Evolutionary conservation across 2,113 vertebrate genomes (phyloP), one percentile per base, ranked within the genome.

Genomic region (Pedionomus torquatus): DNA sequence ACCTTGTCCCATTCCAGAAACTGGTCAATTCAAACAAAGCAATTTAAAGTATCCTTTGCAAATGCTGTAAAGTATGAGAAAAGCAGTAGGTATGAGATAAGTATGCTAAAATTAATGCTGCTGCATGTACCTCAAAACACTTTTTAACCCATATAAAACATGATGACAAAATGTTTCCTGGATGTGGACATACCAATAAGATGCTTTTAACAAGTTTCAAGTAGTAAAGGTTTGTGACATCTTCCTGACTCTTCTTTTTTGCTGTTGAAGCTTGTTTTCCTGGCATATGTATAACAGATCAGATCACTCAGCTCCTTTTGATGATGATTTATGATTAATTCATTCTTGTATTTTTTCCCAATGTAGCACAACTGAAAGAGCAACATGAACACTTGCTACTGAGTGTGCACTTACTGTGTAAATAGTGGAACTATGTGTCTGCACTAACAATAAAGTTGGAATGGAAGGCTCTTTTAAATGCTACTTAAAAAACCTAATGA

Each of bases 401-500:
- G 44, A 82, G 41, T 20, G 33, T 91, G 81, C 25, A 4, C 39
- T 89, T 71, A 13, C 2, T 30, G 16, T 44, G 26, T 66, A 79
- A 81, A 64, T 90, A 0, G 0, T 75, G 17, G 46, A 51, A 46
- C 37, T 63, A 10, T 49, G 17, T 71, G 35, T 78, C 37, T 91
- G 37, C n/a, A 20, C 35, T 55, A 54, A 66, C 23, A 46, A 28
- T 60, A 44, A 35, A 52, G 76, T 75, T 0, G 0, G 35, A 84
- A 75, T 23, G 79, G 48, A 76, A 87, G 8, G 7, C 14, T 57
- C 8, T 43, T 95, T 54, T 44, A 37, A 81, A 30, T 14, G 17
- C 43, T 78, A 31, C 37, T 91, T 43, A 7, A 51, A 0, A 54
- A 46, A 4, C 0, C 0, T 25, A 5, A 8, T 33, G 18, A 71